Base-by-base conservation (phyloP, 1,140 invertebrate species). In the Drosophila cardini region DNA sequence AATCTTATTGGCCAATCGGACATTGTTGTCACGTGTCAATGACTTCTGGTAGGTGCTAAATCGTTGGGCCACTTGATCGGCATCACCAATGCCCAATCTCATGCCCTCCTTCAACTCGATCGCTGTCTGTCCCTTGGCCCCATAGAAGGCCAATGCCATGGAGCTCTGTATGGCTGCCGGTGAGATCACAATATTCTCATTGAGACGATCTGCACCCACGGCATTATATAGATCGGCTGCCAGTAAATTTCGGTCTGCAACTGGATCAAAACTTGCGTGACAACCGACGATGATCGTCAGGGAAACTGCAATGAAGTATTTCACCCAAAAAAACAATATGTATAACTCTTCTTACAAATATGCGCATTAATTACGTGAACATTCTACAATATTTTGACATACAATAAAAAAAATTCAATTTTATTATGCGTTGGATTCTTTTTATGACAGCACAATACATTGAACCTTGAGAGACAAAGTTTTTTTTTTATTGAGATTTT, bases 71-170 rank as follows among this genome's bases (percentile, higher is more conserved):
- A 91, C 90, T 38, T 90, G 81, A 34, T 91, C 90, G 6, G 55
- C 68, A 65, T 91, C 80, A 6, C 78, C 75, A 0, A 78, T 75
- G 4, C 90, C 90, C 16, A 91, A 38, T 1, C 87, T 72, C 58
- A 90, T 36, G 10, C 90, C 90, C 52, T 82, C 74, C 61, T 91
- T 80, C 30, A 91, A 45, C 62, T 91, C 90, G 0, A 55, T 77
- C 18, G 90, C 90, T 18, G 90, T 91, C 60, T 78, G 79, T 45
- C 90, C 90, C 61, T 91, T 91, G 64, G 90, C 90, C 2, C 90
- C 90, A 56, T 73, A 85, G 45, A 84, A 91, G 16, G 90, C 87
- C 74, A 91, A 50, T 0, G 90, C 90, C 90, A 91, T 90, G 6
- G 90, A 85, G 43, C 48, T 90, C 57, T 91, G 90, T 38, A 91